Conservation (phyloP, 2,113 vertebrate species). For the Echinops telfairi region DNA sequence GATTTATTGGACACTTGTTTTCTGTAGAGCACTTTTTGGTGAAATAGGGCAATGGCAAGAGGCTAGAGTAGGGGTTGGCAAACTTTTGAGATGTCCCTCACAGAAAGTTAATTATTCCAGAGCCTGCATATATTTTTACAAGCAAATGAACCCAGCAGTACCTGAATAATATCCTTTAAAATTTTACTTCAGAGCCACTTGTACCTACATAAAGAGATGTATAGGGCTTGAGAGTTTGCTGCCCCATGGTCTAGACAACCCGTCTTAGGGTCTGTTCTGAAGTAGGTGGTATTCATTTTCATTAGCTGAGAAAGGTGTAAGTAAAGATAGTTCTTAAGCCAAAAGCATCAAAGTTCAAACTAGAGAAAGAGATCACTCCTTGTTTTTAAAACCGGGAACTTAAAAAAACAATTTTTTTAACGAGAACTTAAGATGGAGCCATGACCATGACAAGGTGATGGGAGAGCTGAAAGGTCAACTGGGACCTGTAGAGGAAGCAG, state of each 20-base stretch:
- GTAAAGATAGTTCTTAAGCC: slow-evolving; percentile 18
- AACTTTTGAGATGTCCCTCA: too few species aligned
- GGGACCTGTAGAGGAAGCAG: not conserved
- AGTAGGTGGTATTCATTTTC: not conserved
- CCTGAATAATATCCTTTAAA: too few species aligned
- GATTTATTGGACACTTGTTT: not conserved
- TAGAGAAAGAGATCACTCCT: not conserved
- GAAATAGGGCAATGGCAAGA: not conserved
- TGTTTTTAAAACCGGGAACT: not conserved
- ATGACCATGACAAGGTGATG: not conserved
- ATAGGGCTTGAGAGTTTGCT: too few species aligned
- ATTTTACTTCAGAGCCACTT: too few species aligned
- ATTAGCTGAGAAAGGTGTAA: not conserved
- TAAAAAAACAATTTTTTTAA: not conserved
- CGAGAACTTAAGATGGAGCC: not conserved
- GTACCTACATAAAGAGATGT: too few species aligned
- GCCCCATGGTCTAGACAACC: not conserved
- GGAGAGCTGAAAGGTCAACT: not conserved
- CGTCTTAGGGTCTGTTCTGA: not conserved
- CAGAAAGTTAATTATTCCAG: too few species aligned
- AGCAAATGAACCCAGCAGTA: too few species aligned
- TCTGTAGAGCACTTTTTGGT: not conserved
- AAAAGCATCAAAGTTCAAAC: not conserved
- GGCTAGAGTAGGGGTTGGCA: too few species aligned
- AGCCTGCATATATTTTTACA: too few species aligned